Evolutionary conservation across 2,888 invertebrate species (phyloP).

Genomic region (Polyploca ridens): DNA sequence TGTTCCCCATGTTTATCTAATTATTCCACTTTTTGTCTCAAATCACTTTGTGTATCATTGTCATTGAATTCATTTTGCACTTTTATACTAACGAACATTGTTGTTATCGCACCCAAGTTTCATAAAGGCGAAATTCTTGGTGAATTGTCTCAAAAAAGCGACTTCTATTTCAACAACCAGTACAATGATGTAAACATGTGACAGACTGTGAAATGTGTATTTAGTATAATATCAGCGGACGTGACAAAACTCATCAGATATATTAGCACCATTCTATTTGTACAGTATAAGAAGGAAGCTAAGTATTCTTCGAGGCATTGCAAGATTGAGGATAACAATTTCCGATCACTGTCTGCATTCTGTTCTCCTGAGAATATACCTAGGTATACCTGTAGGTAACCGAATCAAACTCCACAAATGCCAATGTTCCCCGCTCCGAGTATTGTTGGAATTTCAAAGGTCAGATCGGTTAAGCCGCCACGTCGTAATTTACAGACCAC

Average conservation of each 20-base stretch:
- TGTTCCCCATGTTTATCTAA: conserved; percentile 70
- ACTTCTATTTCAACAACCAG: neutral
- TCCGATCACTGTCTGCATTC: conserved; percentile 20
- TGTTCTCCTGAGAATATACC: conserved; percentile 23
- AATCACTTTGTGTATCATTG: conserved; percentile 29
- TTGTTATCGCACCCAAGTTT: neutral
- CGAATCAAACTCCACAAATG: conserved; percentile 44
- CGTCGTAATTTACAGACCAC: conserved; percentile 49
- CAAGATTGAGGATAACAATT: conserved; percentile 22
- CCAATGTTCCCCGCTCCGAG: conserved; percentile 52
- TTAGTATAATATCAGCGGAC: neutral
- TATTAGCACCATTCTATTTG: neutral
- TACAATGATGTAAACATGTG: neutral
- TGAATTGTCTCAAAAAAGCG: neutral
- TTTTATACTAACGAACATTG: neutral
- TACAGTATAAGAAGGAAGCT: neutral
- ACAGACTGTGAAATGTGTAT: neutral
- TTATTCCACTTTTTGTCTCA: conserved; percentile 31
- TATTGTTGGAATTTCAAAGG: conserved; percentile 66
- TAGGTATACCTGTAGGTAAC: conserved; percentile 35
- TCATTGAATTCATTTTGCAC: conserved; percentile 20
- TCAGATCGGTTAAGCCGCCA: conserved; percentile 49
- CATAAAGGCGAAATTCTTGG: neutral
- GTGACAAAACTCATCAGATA: conserved; percentile 1
- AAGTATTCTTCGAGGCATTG: neutral